phyloP scores from a whole-genome alignment of 1,140 invertebrate species.

The Triops cancriformis region DNA sequence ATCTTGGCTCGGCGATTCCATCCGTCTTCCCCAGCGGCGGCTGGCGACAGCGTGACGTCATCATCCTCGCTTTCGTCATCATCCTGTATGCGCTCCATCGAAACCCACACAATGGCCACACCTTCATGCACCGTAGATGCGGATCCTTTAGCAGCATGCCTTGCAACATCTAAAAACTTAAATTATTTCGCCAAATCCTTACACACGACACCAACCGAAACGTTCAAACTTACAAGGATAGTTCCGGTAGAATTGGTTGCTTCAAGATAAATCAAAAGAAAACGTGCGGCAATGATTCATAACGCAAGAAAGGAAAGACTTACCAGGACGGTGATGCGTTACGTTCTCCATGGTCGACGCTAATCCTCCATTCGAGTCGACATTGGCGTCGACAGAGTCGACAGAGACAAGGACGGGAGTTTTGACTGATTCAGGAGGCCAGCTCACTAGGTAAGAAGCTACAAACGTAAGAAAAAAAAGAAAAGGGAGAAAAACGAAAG shows the following conservation, averaged over 20 bases:
- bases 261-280: too few relatives aligned
- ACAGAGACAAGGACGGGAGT: conserved; percentile 72
- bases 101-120: conserved; percentile 2
- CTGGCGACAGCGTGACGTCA: too few relatives aligned
- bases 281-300: neutral
- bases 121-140: conserved; percentile 2
- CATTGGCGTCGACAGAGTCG: too few relatives aligned
- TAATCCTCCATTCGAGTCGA: conserved; percentile 40
- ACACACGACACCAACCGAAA: neutral
- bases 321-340: neutral
- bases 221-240: neutral
- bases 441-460: conserved; percentile 68
- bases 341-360: conserved; percentile 40
- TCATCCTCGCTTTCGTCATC: neutral
- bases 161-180: conserved; percentile 10
- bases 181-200: neutral
- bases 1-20: neutral
- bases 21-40: neutral
- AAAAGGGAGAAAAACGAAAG: conserved; percentile 35
- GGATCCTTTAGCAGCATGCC: neutral
- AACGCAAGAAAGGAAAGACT: neutral
- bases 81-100: neutral
- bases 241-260: neutral
- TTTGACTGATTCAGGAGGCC: conserved; percentile 66
- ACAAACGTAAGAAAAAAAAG: conserved; percentile 36